Conservation (phyloP, 2,888 invertebrate genomes). For the Pristionchus entomophagus region DNA sequence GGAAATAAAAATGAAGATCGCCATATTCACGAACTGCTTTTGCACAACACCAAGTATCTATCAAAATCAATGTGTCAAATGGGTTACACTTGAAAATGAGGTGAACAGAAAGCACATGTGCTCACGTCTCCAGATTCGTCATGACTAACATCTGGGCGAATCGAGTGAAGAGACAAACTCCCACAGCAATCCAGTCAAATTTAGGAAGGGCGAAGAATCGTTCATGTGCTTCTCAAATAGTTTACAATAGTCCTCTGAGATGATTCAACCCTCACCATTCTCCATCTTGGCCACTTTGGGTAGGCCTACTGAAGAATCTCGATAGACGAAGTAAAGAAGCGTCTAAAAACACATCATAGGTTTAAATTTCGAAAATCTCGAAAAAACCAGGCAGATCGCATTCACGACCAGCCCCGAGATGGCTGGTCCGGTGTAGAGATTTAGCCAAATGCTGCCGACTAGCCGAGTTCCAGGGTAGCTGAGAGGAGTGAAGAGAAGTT, state of each 20-base stretch:
- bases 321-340: slow-evolving; percentile 62
- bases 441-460: slow-evolving; percentile 65
- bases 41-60: too few species aligned
- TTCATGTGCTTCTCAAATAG: slow-evolving; percentile 50
- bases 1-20: too few species aligned
- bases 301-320: slow-evolving; percentile 55
- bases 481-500: slow-evolving; percentile 76
- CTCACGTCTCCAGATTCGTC: slow-evolving; percentile 77
- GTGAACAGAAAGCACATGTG: too few species aligned
- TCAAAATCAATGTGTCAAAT: too few species aligned
- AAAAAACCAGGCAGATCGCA: slow-evolving; percentile 65
- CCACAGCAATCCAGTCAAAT: slow-evolving; percentile 62
- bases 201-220: slow-evolving; percentile 61
- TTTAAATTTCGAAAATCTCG: background rate
- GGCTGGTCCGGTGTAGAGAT: slow-evolving; percentile 76
- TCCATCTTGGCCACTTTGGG: slow-evolving; percentile 52
- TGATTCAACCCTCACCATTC: too few species aligned
- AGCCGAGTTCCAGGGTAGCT: slow-evolving; percentile 76
- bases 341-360: background rate
- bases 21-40: too few species aligned
- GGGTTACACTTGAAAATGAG: too few species aligned
- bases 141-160: slow-evolving; percentile 77
- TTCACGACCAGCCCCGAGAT: slow-evolving; percentile 59
- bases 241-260: too few species aligned
- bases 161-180: slow-evolving; percentile 71